These are phyloP conservation scores for Diaperis boleti DNA, from an alignment of 2,888 invertebrate species.

Conservation along the genomic window DNA sequence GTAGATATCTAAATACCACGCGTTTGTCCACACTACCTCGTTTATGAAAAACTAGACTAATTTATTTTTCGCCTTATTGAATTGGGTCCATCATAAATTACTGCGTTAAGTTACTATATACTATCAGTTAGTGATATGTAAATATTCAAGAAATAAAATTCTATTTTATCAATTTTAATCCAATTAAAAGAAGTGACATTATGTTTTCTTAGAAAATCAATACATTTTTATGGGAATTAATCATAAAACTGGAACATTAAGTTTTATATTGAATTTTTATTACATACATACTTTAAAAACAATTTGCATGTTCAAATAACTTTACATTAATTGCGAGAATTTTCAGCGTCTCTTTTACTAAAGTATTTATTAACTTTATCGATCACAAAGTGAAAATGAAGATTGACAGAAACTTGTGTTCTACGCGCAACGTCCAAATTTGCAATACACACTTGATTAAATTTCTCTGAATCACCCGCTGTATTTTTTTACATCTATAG, in stretches of 20 bases:
- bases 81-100: constrained; percentile 37
- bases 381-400: too few species aligned
- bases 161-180: constrained; percentile 33
- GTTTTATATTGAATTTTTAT: constrained; percentile 40
- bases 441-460: too few species aligned
- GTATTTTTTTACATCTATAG: constrained; percentile 16
- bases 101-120: constrained; percentile 26
- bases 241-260: constrained; percentile 40
- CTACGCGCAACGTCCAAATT: too few species aligned
- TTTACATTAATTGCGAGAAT: too few species aligned
- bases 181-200: constrained; percentile 38
- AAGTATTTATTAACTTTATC: too few species aligned
- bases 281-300: constrained; percentile 10
- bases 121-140: constrained; percentile 1
- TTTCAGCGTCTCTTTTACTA: too few species aligned
- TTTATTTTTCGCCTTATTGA: constrained; percentile 39
- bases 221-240: constrained; percentile 33
- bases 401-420: too few species aligned
- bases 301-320: constrained; percentile 3
- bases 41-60: constrained; percentile 11
- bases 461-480: too few species aligned
- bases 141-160: constrained; percentile 36
- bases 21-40: constrained; percentile 10
- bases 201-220: constrained; percentile 28
- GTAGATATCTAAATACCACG: constrained; percentile 18